A percentile compares a stretch with the other conserved stretches of the same genome.
Evolutionary conservation across 2,888 invertebrate species (phyloP).

Genomic region (Lasioglossum leucozonium): DNA sequence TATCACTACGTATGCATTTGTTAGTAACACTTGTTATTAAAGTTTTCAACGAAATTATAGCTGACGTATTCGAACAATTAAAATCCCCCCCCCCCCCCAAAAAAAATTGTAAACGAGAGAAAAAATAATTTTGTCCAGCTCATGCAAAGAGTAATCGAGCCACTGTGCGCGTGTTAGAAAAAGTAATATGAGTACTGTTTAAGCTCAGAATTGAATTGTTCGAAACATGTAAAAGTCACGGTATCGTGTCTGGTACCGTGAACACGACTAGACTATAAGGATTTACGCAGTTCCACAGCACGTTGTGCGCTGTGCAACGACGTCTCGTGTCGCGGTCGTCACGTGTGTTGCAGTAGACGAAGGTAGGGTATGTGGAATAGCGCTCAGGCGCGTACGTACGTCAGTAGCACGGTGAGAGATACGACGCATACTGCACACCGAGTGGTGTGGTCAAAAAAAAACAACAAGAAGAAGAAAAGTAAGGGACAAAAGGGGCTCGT

Average conservation of each 20-base stretch:
- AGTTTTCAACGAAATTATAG: neutral
- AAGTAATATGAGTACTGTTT: neutral
- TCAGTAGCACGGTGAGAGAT: constrained; percentile 55
- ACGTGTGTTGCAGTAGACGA: constrained; percentile 56
- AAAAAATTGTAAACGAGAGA: neutral
- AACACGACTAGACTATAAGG: constrained; percentile 23
- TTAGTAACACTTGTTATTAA: neutral
- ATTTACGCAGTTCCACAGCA: constrained; percentile 53
- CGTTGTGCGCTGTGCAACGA: constrained; percentile 30
- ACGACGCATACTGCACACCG: constrained; percentile 27
- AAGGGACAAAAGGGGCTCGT: neutral
- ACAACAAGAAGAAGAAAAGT: neutral
- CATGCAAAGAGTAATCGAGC: neutral
- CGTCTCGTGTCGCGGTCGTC: constrained; percentile 49
- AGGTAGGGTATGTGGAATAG: constrained; percentile 50
- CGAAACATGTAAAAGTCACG: neutral
- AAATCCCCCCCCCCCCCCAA: no score
- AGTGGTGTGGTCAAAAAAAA: constrained; percentile 7
- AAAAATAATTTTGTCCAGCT: neutral
- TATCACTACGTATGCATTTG: neutral
- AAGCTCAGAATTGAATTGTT: neutral
- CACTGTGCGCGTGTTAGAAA: neutral
- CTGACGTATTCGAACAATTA: no score
- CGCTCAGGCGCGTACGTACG: constrained; percentile 40
- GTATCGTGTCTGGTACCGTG: neutral